Base-by-base conservation (phyloP, 2,113 vertebrate genomes). In the Zosterops borbonicus region DNA sequence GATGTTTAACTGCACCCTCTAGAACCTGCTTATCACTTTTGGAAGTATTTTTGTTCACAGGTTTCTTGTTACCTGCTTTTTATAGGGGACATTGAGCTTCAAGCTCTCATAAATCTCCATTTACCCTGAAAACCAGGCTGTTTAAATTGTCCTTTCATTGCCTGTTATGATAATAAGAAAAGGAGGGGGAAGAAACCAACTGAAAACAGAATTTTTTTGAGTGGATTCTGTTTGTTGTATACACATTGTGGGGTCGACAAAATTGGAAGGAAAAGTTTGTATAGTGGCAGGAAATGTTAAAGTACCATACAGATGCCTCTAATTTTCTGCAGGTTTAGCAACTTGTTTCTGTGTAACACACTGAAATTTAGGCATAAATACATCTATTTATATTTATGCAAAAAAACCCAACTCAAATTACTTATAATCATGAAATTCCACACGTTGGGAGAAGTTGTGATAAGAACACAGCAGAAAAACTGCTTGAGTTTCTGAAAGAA, bases 281-380 rank as follows among this genome's bases (percentile, higher is more conserved):
- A 3, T 21, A 56, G 42, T 46, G 35, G 9, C 19, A 68, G 76
- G 81, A 85, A 80, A 62, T 49, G 25, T 84, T 74, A 47, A 90
- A 91, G 78, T 70, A 70, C 6, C 5, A 33, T 46, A 25, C 10
- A 55, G 71, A 77, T 8, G 25, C 33, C 37, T 93, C 67, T 75
- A 50, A 75, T 92, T 83, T 94, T 95, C 58, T 91, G 58, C 73
- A 95, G 53, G 65, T 89, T 94, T 89, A 63, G 42, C 31, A 68
- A 39, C 49, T 88, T 47, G 14, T 94, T 86, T 85, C 52, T 85
- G 21, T 0, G 9, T 31, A 93, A 35, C 23, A n/a, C 16, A 62
- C 7, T 84, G 84, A 82, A 79, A 67, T 82, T 64, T 62, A 63
- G 10, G 39, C 39, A 39, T 39, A 39, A 39, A 39, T 39, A 39